These are phyloP conservation scores for Trilocha varians DNA, from an alignment of 2,888 invertebrate species.

Conservation along the genomic window DNA sequence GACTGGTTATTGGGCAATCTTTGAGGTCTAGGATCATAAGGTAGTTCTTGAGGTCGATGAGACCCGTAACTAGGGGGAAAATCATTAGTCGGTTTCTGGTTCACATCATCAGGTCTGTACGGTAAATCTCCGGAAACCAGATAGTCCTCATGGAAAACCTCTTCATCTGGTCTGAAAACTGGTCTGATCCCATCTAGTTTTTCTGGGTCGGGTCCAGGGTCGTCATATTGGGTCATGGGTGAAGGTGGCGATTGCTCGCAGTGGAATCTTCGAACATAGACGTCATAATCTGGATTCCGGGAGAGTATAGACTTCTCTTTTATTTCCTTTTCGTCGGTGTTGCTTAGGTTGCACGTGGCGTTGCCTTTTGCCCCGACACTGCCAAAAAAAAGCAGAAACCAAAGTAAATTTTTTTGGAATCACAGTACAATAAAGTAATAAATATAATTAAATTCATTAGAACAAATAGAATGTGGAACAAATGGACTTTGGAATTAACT, in stretches of 20 bases:
- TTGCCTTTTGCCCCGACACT: conserved; percentile 67
- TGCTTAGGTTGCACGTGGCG: conserved; percentile 57
- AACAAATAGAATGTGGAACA: too few relatives aligned
- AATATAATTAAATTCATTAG: too few relatives aligned
- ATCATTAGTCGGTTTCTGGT: conserved; percentile 38
- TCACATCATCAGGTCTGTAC: conserved; percentile 46
- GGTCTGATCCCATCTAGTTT: conserved; percentile 24
- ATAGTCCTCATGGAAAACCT: conserved; percentile 41
- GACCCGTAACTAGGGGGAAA: conserved; percentile 47
- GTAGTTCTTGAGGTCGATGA: conserved; percentile 45
- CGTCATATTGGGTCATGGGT: conserved; percentile 43
- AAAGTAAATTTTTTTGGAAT: background rate
- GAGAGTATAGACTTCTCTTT: conserved; percentile 40
- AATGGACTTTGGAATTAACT: too few relatives aligned
- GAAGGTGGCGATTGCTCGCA: conserved; percentile 57
- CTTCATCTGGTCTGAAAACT: conserved; percentile 46
- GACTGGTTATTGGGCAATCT: conserved; percentile 15
- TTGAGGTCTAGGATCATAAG: conserved; percentile 28
- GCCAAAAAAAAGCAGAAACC: too few relatives aligned
- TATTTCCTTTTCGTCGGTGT: conserved; percentile 42
- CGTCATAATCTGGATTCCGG: conserved; percentile 56
- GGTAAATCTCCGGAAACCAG: conserved; percentile 30
- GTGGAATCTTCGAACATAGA: conserved; percentile 49
- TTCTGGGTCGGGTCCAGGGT: conserved; percentile 22
- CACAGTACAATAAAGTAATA: too few relatives aligned